phyloP scores from a whole-genome alignment of 2,797 vertebrate species.

The Champsocephalus gunnari region DNA sequence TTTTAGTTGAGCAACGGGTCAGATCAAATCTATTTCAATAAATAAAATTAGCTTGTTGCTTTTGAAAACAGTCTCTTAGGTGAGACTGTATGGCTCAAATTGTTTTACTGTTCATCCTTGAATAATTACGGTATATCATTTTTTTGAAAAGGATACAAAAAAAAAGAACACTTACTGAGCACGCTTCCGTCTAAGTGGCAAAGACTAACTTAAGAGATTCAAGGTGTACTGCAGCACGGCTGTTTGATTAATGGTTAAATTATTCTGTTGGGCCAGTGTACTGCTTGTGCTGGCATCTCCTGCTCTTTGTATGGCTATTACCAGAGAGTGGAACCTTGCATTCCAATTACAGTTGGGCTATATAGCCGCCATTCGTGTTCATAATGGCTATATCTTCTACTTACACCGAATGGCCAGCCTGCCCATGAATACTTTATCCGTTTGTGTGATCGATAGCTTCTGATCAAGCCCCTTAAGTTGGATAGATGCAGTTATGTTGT shows the following conservation, averaged over 20 bases:
- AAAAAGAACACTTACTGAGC: constrained; percentile 55
- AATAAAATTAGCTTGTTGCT: constrained; percentile 41
- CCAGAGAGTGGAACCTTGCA: constrained; percentile 68
- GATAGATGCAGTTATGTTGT: constrained; percentile 18
- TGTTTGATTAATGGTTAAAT: constrained; percentile 79
- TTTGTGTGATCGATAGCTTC: constrained; percentile 63
- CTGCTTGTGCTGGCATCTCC: constrained; percentile 54
- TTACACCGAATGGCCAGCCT: constrained; percentile 41
- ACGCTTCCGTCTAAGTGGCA: constrained; percentile 57
- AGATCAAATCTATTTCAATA: constrained; percentile 22
- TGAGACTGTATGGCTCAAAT: constrained; percentile 10
- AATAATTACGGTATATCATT: constrained; percentile 30
- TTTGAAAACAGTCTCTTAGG: constrained; percentile 38
- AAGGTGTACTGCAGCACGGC: constrained; percentile 67
- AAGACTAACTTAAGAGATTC: constrained; percentile 63
- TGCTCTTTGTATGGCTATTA: constrained; percentile 72
- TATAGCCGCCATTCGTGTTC: constrained; percentile 73
- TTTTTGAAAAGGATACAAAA: constrained; percentile 33
- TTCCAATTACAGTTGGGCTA: constrained; percentile 70
- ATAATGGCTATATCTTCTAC: constrained; percentile 66
- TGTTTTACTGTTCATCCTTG: constrained; percentile 32
- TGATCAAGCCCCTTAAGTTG: constrained; percentile 52
- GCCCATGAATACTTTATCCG: constrained; percentile 42
- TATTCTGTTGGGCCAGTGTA: constrained; percentile 62
- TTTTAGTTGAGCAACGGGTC: constrained; percentile 17